phyloP scores from a whole-genome alignment of 2,797 vertebrate species.

The Myotis planiceps region DNA sequence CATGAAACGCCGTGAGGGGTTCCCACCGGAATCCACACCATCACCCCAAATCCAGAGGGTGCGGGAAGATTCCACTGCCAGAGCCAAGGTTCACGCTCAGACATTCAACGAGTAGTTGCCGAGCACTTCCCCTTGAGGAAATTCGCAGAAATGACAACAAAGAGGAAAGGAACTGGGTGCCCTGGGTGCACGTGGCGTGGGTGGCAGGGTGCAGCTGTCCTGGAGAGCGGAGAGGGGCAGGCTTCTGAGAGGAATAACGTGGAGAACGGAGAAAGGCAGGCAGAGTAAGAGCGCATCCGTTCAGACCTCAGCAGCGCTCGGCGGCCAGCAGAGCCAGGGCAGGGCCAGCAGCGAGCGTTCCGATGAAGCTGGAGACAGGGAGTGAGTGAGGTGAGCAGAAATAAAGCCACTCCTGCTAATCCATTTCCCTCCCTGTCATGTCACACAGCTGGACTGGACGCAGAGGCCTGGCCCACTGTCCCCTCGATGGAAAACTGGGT shows the following conservation, averaged over 20 bases:
- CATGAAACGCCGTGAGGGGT: not conserved
- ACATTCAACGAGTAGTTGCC: not conserved
- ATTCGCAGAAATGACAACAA: not conserved
- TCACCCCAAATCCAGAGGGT: not conserved
- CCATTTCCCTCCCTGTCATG: not conserved
- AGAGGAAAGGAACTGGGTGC: not conserved
- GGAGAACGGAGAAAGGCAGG: not conserved
- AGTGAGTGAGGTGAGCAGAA: not conserved
- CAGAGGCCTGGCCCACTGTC: not conserved
- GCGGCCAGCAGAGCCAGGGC: rapidly evolving
- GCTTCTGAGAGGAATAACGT: not conserved
- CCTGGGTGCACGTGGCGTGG: too few relatives aligned
- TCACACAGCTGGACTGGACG: not conserved
- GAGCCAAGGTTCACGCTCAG: not conserved
- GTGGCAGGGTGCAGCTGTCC: not conserved
- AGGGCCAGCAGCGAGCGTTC: rapidly evolving
- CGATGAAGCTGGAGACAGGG: not conserved
- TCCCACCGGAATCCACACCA: not conserved
- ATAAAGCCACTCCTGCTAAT: not conserved
- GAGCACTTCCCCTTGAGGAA: not conserved
- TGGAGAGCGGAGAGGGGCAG: not conserved
- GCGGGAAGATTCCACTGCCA: not conserved
- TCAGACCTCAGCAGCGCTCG: not conserved
- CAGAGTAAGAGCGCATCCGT: not conserved
- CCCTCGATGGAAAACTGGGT: not conserved